Conservation (phyloP, 2,113 vertebrate species). For the Petrocephalus zakoni region DNA sequence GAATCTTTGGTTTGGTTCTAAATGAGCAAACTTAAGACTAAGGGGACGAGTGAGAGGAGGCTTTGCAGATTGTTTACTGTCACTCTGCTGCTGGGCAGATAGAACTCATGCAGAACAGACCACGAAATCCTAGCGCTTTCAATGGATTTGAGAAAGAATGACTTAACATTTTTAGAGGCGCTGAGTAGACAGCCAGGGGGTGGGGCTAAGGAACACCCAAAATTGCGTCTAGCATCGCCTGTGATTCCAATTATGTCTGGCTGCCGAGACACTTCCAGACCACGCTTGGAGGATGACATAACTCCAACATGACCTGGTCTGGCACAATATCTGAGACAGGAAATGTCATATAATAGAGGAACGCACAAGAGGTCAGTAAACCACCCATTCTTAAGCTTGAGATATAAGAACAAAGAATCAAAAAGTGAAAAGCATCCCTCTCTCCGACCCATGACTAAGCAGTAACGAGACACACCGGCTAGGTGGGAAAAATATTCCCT, state of each 20-base stretch:
- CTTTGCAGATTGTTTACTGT: background rate
- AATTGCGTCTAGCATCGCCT: background rate
- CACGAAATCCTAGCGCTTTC: background rate
- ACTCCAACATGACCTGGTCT: background rate
- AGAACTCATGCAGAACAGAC: background rate
- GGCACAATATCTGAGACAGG: background rate
- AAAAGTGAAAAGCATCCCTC: background rate
- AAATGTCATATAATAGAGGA: background rate
- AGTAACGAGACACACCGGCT: background rate
- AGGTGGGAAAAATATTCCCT: constrained; percentile 3
- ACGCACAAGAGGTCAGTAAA: background rate
- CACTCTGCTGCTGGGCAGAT: background rate
- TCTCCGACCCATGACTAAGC: background rate
- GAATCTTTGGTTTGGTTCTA: background rate
- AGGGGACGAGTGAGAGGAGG: background rate
- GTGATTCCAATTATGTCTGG: background rate
- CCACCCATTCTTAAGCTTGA: background rate
- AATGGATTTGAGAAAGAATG: background rate
- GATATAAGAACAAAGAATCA: background rate
- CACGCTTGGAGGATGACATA: background rate
- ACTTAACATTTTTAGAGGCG: background rate
- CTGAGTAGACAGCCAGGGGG: background rate
- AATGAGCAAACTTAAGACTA: background rate
- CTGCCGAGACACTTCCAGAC: background rate
- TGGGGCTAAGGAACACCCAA: background rate